Percentiles rank a stretch among this genome's conserved stretches.
Conservation (phyloP, 2,797 vertebrate genomes). For the Syngnathus acus region DNA sequence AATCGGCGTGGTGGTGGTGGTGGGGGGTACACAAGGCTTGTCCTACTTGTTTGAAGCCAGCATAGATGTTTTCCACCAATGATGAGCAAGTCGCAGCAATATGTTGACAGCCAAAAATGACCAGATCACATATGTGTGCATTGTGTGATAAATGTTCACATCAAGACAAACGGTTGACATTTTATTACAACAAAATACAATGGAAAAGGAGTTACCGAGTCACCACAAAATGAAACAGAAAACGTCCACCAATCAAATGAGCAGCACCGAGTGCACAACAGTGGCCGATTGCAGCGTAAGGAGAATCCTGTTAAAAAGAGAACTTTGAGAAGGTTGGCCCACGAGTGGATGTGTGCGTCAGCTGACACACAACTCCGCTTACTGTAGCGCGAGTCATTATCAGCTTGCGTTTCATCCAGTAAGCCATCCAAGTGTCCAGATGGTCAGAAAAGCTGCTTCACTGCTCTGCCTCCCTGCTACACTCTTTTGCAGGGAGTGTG, state of each 20-base stretch:
- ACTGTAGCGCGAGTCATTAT: conserved; percentile 65
- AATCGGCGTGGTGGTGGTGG: conserved; percentile 4
- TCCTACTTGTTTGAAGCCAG: conserved; percentile 4
- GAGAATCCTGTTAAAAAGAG: conserved; percentile 63
- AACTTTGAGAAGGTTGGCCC: conserved; percentile 42
- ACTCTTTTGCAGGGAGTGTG: conserved; percentile 24
- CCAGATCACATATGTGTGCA: conserved; percentile 31
- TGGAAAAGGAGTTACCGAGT: conserved; percentile 13
- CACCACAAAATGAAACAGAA: conserved; percentile 19
- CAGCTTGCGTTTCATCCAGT: conserved; percentile 68
- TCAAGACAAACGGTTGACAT: conserved; percentile 15
- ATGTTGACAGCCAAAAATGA: conserved; percentile 15
- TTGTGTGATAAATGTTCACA: background rate
- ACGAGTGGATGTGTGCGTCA: conserved; percentile 13
- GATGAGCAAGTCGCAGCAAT: conserved; percentile 37
- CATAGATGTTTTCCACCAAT: conserved; percentile 10
- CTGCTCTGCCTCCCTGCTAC: conserved; percentile 38
- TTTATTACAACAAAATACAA: conserved; percentile 61
- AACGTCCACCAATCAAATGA: conserved; percentile 18
- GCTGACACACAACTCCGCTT: conserved; percentile 48
- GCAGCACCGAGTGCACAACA: conserved; percentile 27
- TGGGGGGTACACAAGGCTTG: conserved; percentile 7
- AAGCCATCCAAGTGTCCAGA: conserved; percentile 71
- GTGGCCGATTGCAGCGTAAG: conserved; percentile 27
- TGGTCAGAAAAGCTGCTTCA: conserved; percentile 72